A percentile compares a stretch with the other conserved stretches of the same genome.
Evolutionary conservation across 1,140 invertebrate species (phyloP).

Genomic region (Heliothis virescens): DNA sequence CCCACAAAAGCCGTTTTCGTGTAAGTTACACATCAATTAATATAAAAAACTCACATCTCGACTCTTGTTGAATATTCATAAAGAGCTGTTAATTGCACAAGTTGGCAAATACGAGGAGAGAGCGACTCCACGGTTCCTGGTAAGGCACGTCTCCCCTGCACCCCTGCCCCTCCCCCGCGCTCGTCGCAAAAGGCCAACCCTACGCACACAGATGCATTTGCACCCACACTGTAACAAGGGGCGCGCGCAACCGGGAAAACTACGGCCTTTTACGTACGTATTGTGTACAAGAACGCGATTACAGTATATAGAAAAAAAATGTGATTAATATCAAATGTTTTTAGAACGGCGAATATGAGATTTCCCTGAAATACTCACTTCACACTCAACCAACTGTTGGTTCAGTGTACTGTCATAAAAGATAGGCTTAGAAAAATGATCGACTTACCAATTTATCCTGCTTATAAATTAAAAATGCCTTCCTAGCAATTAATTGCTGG

Average conservation of each 20-base stretch:
- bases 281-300: slow-evolving; percentile 80
- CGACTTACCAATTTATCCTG: no score
- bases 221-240: slow-evolving; percentile 67
- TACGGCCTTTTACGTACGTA: slow-evolving; percentile 84
- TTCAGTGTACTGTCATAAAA: not conserved
- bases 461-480: no score
- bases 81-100: slow-evolving; percentile 86
- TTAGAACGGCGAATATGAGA: not conserved
- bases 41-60: slow-evolving; percentile 78
- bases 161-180: slow-evolving; percentile 46
- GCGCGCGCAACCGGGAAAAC: slow-evolving; percentile 85
- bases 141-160: slow-evolving; percentile 58
- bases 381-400: not conserved
- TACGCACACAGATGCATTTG: slow-evolving; percentile 64
- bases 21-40: slow-evolving; percentile 80
- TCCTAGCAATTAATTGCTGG: no score
- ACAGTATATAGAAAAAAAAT: slow-evolving; percentile 62
- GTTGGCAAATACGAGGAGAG: slow-evolving; percentile 81
- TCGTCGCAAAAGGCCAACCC: slow-evolving; percentile 82
- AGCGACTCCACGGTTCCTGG: slow-evolving; percentile 76
- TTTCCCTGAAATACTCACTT: not conserved
- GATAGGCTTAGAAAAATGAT: no score
- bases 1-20: slow-evolving; percentile 50
- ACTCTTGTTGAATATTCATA: slow-evolving; percentile 84
- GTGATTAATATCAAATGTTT: slow-evolving; percentile 44